A percentile compares a stretch with the other conserved stretches of the same genome.
These are phyloP conservation scores for Ptychochromis oligacanthus DNA, from an alignment of 2,113 vertebrate genomes.

Conservation along the genomic window DNA sequence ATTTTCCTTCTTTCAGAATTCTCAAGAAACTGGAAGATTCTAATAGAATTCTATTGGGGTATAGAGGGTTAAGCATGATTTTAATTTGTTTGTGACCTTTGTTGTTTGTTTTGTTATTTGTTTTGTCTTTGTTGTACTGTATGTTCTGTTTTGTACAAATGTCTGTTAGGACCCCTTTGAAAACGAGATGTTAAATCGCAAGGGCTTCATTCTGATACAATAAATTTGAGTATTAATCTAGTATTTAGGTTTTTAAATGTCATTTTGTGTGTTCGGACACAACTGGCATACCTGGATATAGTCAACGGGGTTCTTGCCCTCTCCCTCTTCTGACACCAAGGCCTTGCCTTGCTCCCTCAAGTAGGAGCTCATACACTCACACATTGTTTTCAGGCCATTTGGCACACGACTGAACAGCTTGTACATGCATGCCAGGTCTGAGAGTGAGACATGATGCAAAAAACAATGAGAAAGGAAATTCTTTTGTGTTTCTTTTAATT, in stretches of 20 bases:
- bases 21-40: no score
- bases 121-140: no score
- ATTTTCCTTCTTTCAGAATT: no score
- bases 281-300: conserved; percentile 90
- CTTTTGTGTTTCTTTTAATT: neutral
- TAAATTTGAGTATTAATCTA: no score
- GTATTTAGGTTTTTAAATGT: neutral
- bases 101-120: no score
- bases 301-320: conserved; percentile 98
- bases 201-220: no score
- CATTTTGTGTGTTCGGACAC: neutral
- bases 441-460: conserved; percentile 8
- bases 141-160: no score
- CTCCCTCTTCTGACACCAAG: conserved; percentile 95
- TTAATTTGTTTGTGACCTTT: no score
- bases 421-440: conserved; percentile 99
- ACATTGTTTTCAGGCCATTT: conserved; percentile 98
- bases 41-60: no score
- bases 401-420: conserved; percentile 97
- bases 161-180: no score
- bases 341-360: conserved; percentile 97
- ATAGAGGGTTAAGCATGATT: no score
- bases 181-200: no score
- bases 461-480: neutral
- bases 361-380: conserved; percentile 98